Conservation (phyloP, 2,888 invertebrate genomes). For the Rugalucina vietnamica region DNA sequence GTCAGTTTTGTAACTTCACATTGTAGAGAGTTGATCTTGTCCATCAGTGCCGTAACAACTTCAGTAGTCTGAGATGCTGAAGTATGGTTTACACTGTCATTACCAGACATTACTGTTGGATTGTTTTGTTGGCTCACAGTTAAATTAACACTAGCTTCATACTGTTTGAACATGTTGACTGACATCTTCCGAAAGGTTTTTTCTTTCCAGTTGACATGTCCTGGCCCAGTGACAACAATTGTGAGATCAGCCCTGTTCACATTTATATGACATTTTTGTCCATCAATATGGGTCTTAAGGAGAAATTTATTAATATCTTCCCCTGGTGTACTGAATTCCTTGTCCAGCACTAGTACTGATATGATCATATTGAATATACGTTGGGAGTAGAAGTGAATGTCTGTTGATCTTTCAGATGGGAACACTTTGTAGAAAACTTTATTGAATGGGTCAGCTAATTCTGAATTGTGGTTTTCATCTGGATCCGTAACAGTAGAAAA, state of each 20-base stretch:
- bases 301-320: neutral
- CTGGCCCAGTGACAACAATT: neutral
- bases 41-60: no score
- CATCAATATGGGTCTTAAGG: neutral
- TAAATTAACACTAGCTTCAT: no score
- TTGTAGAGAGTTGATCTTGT: neutral
- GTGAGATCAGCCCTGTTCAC: neutral
- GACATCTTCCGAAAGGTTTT: neutral
- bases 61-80: no score
- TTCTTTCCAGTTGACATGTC: neutral
- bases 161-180: neutral
- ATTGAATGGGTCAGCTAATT: neutral
- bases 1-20: neutral
- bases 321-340: neutral
- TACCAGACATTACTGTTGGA: no score
- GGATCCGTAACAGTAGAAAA: neutral
- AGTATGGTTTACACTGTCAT: no score
- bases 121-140: no score
- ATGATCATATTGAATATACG: neutral
- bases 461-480: neutral
- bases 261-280: neutral
- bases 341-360: neutral
- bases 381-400: neutral
- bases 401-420: neutral
- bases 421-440: neutral